Percentiles rank a stretch among this genome's conserved stretches.
Conservation (phyloP, 2,888 invertebrate genomes). For the Meiosimyza decipiens region DNA sequence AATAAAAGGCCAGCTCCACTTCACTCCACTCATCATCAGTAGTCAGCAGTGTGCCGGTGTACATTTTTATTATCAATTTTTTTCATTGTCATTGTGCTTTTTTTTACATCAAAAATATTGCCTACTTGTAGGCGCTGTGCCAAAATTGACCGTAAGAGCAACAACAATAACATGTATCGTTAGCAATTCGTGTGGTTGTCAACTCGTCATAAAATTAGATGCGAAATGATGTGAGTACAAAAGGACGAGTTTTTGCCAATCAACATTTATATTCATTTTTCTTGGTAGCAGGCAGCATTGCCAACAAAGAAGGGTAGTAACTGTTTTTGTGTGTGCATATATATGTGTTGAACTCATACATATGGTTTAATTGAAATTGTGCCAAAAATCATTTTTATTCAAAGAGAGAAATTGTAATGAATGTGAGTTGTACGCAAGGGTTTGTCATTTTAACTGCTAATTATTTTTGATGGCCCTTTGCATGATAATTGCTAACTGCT, state of each 20-base stretch:
- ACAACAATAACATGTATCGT: no score
- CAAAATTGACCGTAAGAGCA: not conserved
- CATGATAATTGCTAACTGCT: not conserved
- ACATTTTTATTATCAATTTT: slow-evolving; percentile 19
- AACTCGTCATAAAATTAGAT: slow-evolving; percentile 15
- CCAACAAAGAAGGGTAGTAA: not conserved
- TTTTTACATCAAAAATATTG: slow-evolving; percentile 12
- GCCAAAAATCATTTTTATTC: slow-evolving; percentile 9
- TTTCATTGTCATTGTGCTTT: not conserved
- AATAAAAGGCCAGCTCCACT: no score
- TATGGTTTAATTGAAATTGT: not conserved
- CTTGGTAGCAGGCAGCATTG: slow-evolving; percentile 31
- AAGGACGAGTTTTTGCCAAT: slow-evolving; percentile 47
- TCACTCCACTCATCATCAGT: no score
- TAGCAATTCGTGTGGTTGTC: slow-evolving; percentile 5
- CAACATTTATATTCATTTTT: slow-evolving; percentile 59
- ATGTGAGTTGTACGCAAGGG: not conserved
- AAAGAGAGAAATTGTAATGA: not conserved
- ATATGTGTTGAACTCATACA: not conserved
- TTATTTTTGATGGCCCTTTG: not conserved
- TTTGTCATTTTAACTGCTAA: not conserved
- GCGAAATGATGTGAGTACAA: slow-evolving; percentile 37
- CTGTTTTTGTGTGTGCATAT: not conserved
- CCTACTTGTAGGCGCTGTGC: slow-evolving; percentile 24
- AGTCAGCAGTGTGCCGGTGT: no score